Conservation (phyloP, 1,140 invertebrate genomes). For the Cyclargus thomasi region DNA sequence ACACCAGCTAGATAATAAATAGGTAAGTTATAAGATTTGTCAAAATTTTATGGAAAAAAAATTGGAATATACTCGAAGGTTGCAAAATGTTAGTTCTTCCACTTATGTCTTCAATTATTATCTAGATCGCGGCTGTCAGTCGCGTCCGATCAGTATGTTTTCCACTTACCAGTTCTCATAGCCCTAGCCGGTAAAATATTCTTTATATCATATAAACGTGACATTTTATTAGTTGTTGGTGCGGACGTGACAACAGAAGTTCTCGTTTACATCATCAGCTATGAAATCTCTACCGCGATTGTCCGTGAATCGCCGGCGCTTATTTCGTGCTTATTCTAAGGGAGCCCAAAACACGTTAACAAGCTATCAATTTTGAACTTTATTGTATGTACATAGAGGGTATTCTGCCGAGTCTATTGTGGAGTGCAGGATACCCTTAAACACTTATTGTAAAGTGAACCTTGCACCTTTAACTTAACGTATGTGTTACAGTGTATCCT, state of each 20-base stretch:
- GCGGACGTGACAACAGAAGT: background rate
- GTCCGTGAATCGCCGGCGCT: conserved; percentile 40
- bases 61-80: too few relatives aligned
- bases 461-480: conserved; percentile 8
- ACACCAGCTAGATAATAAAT: too few relatives aligned
- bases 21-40: too few relatives aligned
- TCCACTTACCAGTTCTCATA: too few relatives aligned
- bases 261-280: conserved; percentile 17
- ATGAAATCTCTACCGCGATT: conserved; percentile 30
- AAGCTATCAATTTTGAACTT: background rate
- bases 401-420: background rate
- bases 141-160: too few relatives aligned
- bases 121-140: too few relatives aligned
- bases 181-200: too few relatives aligned
- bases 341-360: background rate
- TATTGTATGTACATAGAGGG: background rate
- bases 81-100: too few relatives aligned
- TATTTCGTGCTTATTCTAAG: background rate
- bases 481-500: conserved; percentile 22
- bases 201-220: background rate
- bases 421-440: background rate
- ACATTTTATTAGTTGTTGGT: background rate
- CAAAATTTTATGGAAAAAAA: too few relatives aligned
- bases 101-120: too few relatives aligned
- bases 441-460: too few relatives aligned